Evolutionary conservation across 2,888 invertebrate genomes (phyloP).

Genomic region (Troglohyphantes excavatus): DNA sequence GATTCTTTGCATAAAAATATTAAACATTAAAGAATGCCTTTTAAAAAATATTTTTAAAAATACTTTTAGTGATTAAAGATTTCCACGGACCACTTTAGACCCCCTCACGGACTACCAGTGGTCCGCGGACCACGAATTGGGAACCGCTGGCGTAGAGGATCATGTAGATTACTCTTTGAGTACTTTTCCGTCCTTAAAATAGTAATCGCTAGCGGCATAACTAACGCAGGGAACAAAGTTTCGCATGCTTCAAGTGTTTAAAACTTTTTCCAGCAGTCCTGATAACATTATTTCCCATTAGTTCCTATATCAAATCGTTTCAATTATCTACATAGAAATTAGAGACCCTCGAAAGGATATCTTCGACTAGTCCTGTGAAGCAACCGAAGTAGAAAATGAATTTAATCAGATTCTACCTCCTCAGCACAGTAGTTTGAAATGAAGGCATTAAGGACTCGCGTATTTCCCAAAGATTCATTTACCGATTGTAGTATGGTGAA

Average conservation of each 20-base stretch:
- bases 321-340: slow-evolving; percentile 41
- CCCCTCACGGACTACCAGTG: too few relatives aligned
- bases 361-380: slow-evolving; percentile 11
- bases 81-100: too few relatives aligned
- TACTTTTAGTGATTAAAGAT: too few relatives aligned
- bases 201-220: too few relatives aligned
- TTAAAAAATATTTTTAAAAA: too few relatives aligned
- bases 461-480: slow-evolving; percentile 32
- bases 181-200: too few relatives aligned
- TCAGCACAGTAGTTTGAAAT: slow-evolving; percentile 9
- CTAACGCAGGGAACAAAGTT: too few relatives aligned
- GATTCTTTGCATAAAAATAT: too few relatives aligned
- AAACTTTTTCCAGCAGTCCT: not conserved
- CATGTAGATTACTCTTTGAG: too few relatives aligned
- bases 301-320: slow-evolving; percentile 10
- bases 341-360: not conserved
- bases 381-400: slow-evolving; percentile 4
- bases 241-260: not conserved
- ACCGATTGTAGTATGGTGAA: not conserved
- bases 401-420: slow-evolving; percentile 19
- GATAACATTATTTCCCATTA: slow-evolving; percentile 16
- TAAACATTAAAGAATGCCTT: too few relatives aligned
- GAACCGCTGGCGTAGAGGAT: too few relatives aligned
- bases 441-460: not conserved
- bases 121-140: too few relatives aligned